A percentile compares a stretch with the other conserved stretches of the same genome.
Evolutionary conservation across 2,113 vertebrate species (phyloP).

Genomic region (Phasianus colchicus): DNA sequence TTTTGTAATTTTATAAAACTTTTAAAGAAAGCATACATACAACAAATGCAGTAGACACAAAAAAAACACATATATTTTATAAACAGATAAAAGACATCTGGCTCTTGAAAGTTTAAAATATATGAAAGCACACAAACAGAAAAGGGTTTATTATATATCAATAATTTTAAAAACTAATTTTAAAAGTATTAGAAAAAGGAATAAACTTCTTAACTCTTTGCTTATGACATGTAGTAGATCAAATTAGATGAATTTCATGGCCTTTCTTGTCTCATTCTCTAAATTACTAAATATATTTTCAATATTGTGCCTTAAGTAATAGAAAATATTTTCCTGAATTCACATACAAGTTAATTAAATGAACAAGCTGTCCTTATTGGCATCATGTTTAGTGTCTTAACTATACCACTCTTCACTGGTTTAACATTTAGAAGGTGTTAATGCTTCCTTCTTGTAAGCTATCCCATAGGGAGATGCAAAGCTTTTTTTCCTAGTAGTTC

Average conservation of each 20-base stretch:
- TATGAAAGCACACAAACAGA: background rate
- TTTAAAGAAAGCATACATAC: background rate
- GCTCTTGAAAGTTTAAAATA: background rate
- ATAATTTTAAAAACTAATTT: background rate
- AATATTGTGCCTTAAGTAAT: background rate
- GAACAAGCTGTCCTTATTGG: background rate
- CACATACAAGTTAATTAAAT: conserved; percentile 14
- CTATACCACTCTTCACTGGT: background rate
- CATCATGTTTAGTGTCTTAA: background rate
- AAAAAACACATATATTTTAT: background rate
- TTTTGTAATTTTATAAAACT: background rate
- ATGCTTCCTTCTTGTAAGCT: background rate
- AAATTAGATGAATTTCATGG: background rate
- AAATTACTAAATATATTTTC: background rate
- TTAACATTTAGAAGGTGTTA: background rate
- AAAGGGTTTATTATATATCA: background rate
- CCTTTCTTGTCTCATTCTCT: background rate
- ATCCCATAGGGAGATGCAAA: background rate
- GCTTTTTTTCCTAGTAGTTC: background rate
- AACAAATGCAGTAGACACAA: background rate
- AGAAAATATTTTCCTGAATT: background rate
- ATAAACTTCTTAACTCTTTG: background rate
- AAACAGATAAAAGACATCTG: background rate
- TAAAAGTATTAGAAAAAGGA: background rate
- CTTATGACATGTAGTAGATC: background rate